Conservation (phyloP, 2,113 vertebrate genomes). For the Pseudorhombus dupliciocellatus region DNA sequence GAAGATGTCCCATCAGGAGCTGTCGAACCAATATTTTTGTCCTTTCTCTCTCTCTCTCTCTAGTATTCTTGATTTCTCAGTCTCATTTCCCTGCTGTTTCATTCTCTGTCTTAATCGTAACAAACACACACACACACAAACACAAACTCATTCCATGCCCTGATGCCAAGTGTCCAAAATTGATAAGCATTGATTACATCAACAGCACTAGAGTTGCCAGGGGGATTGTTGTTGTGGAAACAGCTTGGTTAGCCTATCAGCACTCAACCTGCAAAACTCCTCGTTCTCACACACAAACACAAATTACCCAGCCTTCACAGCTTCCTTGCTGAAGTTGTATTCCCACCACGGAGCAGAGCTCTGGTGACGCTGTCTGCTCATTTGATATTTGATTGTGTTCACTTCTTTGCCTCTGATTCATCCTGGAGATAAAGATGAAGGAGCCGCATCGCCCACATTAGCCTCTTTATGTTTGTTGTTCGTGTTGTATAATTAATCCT, state of each 20-base stretch:
- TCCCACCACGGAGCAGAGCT: constrained; percentile 18
- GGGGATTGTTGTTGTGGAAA: constrained; percentile 61
- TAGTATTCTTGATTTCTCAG: not conserved
- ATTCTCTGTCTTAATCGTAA: too few relatives aligned
- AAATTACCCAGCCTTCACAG: not conserved
- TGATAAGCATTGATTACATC: constrained; percentile 55
- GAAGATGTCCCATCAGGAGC: not conserved
- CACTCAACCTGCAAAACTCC: constrained; percentile 10
- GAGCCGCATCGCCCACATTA: constrained; percentile 14
- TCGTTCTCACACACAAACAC: not conserved
- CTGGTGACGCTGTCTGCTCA: constrained; percentile 39
- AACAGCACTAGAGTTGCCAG: constrained; percentile 36
- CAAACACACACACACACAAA: too few relatives aligned
- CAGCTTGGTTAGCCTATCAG: constrained; percentile 34
- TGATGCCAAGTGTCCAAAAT: constrained; percentile 14
- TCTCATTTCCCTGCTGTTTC: not conserved
- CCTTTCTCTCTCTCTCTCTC: not conserved
- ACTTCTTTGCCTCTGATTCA: constrained; percentile 32
- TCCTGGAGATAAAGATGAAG: constrained; percentile 14
- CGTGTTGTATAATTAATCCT: constrained; percentile 25
- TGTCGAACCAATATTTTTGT: not conserved
- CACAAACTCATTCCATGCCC: not conserved
- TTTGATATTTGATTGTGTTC: constrained; percentile 32
- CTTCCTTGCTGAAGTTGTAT: constrained; percentile 23
- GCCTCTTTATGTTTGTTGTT: not conserved